Percentiles rank a stretch among this genome's conserved stretches.
Conservation (phyloP, 64 coral and sea anemone species). For the Montipora capricornis region DNA sequence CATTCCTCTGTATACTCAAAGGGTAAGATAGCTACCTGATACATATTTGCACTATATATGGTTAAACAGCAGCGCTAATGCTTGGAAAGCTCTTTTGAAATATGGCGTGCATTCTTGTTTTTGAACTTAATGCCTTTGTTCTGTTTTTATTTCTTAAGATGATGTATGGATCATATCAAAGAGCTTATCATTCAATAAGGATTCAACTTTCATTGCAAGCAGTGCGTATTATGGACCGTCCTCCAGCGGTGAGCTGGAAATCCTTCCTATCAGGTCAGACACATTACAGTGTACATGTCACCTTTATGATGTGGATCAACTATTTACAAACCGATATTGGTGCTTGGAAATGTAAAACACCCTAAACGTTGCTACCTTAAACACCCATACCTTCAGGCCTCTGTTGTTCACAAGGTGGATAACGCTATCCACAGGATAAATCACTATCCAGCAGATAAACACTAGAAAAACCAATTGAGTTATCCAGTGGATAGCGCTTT, state of each 20-base stretch:
- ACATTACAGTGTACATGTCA: not conserved
- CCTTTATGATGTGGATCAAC: not conserved
- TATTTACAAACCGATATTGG: not conserved
- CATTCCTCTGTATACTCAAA: conserved; percentile 68
- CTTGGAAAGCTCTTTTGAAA: no score
- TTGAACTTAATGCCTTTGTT: not conserved
- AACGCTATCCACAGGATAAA: no score
- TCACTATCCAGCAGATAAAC: no score
- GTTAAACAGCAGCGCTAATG: no score
- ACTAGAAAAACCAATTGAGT: no score
- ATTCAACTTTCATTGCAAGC: conserved; percentile 82
- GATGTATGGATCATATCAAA: conserved; percentile 98
- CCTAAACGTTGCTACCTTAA: no score
- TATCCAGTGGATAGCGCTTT: no score
- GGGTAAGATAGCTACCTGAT: conserved; percentile 8
- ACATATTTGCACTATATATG: not conserved
- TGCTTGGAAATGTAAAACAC: no score
- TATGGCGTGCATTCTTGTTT: no score
- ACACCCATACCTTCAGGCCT: no score
- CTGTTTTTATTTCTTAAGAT: conserved; percentile 56
- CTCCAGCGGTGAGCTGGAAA: conserved; percentile 84
- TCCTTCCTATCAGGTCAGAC: conserved; percentile 80
- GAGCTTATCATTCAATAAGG: conserved; percentile 68
- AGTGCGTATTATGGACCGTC: conserved; percentile 92
- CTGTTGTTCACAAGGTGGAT: no score